Evolutionary conservation across 2,113 vertebrate genomes (phyloP), one percentile per base, ranked within the genome.

Genomic region (Perca fluviatilis): DNA sequence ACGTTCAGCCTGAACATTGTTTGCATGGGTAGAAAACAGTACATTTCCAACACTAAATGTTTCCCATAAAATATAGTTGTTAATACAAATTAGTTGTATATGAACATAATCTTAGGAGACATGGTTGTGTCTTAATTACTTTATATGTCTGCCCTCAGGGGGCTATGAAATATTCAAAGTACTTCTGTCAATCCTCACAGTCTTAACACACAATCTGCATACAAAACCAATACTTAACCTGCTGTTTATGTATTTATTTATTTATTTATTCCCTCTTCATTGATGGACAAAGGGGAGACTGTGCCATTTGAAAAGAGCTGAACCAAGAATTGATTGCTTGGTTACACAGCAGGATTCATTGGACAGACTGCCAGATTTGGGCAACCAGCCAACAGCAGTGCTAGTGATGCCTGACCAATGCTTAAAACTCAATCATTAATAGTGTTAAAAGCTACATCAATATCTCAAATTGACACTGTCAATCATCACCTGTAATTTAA

Each of bases 311-410:
- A 14, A 18, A 64, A 1, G 30, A 75, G 23, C 23, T 30, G 33
- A 49, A 33, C 9, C 47, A 30, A 33, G 57, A 66, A 76, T 21
- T 61, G 70, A 68, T 67, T 51, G 14, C 50, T 74, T 21, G 25
- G 36, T 70, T 43, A 19, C 21, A 54, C 27, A 33, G 60, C 54
- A 70, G 18, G 14, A 50, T 56, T 62, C 46, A 86, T 54, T 58
- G 23, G 58, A 71, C 49, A 68, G 51, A 19, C 36, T 23, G 80
- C 16, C 21, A 56, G 40, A 69, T 36, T 7, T 25, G 63, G 5
- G 36, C 63, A 19, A 5, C 25, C 12, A 51, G 74, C 71, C 78
- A 74, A 21, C 56, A 46, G 70, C 51, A 14, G 33, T 0, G 6
- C 75, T 36, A 46, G 1, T 57, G 49, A 67, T 19, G 58, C 72